These are phyloP conservation scores for Digitonthophagus gazella DNA, from an alignment of 2,888 invertebrate genomes.

Conservation along the genomic window DNA sequence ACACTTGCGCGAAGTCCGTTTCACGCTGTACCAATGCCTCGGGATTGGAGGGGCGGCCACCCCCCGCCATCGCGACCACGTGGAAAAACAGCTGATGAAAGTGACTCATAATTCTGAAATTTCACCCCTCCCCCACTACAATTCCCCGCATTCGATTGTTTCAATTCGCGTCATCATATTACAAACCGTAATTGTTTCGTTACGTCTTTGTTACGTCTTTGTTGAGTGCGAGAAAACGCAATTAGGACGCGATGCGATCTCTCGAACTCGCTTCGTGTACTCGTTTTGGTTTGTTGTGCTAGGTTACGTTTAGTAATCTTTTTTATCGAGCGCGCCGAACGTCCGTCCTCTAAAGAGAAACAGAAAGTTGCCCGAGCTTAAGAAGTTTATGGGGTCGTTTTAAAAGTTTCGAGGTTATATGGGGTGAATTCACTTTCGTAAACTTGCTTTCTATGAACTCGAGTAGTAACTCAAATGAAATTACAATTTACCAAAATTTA, in stretches of 20 bases:
- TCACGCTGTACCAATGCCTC: slow-evolving; percentile 43
- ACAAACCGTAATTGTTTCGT: not conserved
- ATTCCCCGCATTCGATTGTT: not conserved
- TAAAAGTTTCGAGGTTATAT: not conserved
- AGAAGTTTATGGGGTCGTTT: not conserved
- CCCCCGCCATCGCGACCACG: slow-evolving; percentile 11
- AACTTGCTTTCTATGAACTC: not conserved
- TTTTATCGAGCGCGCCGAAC: not conserved
- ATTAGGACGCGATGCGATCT: no score
- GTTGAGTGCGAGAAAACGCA: no score
- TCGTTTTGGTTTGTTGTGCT: not conserved
- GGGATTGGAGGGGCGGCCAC: slow-evolving; percentile 28
- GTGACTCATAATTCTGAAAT: slow-evolving; percentile 16
- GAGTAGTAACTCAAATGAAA: not conserved
- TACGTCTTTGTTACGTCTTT: no score
- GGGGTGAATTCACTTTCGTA: not conserved
- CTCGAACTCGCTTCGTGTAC: no score
- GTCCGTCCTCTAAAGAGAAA: not conserved
- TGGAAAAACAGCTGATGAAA: slow-evolving; percentile 21
- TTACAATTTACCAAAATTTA: not conserved
- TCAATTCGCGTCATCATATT: not conserved
- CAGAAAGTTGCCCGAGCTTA: not conserved
- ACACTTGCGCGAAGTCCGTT: slow-evolving; percentile 48
- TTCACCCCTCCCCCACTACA: not conserved
- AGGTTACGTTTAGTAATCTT: not conserved